Percentiles rank a stretch among this genome's conserved stretches.
Evolutionary conservation across 2,888 invertebrate genomes (phyloP).

Genomic region (Drosophila quasianomalipes): DNA sequence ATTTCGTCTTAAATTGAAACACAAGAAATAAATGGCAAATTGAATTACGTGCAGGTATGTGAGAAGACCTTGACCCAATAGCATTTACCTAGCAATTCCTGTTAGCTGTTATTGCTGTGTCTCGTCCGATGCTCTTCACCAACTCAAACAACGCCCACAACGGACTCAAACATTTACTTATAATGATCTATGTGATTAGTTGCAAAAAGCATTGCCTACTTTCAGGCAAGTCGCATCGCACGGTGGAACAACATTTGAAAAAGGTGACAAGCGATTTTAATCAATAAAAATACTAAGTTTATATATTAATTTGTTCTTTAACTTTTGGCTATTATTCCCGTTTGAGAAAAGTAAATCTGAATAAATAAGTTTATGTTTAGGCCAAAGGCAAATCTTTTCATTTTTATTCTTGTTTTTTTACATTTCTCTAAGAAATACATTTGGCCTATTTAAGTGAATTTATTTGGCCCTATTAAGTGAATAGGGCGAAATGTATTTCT

Average conservation of each 20-base stretch:
- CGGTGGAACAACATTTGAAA: neutral
- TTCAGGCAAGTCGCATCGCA: conserved; percentile 14
- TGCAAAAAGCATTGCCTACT: conserved; percentile 56
- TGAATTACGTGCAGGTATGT: conserved; percentile 17
- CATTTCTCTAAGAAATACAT: neutral
- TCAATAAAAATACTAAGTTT: neutral
- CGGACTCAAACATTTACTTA: conserved; percentile 63
- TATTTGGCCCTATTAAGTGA: neutral
- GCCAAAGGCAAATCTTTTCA: neutral
- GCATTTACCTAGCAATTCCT: conserved; percentile 14
- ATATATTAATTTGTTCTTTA: neutral
- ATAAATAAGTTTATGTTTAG: neutral
- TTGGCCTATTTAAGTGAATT: neutral
- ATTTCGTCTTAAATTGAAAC: neutral
- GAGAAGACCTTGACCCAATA: neutral
- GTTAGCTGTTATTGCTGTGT: conserved; percentile 8
- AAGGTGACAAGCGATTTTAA: neutral
- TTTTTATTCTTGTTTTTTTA: neutral
- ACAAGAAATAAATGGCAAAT: conserved; percentile 6
- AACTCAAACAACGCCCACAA: conserved; percentile 43
- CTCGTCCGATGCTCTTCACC: conserved; percentile 29
- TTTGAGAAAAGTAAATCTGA: neutral
- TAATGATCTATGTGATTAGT: conserved; percentile 72
- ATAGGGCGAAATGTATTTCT: neutral
- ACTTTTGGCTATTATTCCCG: neutral